Conservation (phyloP, 2,888 invertebrate genomes). For the Trichogramma evanescens region DNA sequence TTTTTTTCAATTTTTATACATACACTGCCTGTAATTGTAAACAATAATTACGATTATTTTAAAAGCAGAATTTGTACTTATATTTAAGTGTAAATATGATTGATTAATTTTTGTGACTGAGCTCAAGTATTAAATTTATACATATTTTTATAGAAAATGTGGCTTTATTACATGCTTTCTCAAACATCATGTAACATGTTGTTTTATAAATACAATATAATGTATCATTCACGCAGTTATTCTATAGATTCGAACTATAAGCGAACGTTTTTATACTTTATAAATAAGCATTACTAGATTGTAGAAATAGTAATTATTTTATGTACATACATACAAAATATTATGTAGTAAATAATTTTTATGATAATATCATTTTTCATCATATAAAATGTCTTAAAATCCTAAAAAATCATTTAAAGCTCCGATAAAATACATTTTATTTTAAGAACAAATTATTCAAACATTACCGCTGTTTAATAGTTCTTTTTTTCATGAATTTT, state of each 20-base stretch:
- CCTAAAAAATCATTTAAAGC: conserved; percentile 3
- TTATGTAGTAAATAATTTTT: conserved; percentile 1
- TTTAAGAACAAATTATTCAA: conserved; percentile 2
- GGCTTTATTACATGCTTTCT: conserved; percentile 16
- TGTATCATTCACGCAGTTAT: conserved; percentile 14
- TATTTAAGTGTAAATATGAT: conserved; percentile 24
- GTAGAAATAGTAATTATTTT: not conserved
- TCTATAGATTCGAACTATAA: conserved; percentile 8
- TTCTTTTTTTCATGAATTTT: conserved; percentile 1
- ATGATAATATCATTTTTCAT: too few species aligned
- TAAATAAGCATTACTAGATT: conserved; percentile 6
- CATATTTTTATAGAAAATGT: conserved; percentile 27
- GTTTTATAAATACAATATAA: not conserved
- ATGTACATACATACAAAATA: conserved; percentile 21
- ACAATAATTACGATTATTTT: too few species aligned
- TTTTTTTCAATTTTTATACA: too few species aligned
- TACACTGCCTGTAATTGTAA: too few species aligned
- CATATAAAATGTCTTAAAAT: conserved; percentile 8
- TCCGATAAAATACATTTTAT: not conserved
- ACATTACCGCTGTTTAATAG: not conserved
- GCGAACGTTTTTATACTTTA: conserved; percentile 8
- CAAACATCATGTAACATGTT: too few species aligned
- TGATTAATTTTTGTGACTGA: conserved; percentile 2
- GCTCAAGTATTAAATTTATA: conserved; percentile 22
- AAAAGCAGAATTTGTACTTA: conserved; percentile 19